Evolutionary conservation across 2,797 vertebrate genomes (phyloP).

Genomic region (Nyctalus aviator): DNA sequence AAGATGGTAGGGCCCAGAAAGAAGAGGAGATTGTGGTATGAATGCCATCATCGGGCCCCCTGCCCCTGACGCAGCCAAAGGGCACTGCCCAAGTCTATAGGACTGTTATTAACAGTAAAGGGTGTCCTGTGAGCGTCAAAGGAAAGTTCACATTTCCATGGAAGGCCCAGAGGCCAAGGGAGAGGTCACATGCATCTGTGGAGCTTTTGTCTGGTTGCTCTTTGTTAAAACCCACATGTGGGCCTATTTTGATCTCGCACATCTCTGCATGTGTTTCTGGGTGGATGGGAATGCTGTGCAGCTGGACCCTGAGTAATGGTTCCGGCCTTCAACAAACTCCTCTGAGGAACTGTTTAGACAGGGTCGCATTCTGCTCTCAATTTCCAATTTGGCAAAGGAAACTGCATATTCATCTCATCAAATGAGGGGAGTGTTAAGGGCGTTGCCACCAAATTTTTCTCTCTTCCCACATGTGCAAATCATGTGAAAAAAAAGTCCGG

Average conservation of each 20-base stretch:
- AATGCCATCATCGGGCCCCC: slow-evolving; percentile 32
- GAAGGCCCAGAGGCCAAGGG: slow-evolving; percentile 63
- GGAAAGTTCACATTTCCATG: slow-evolving; percentile 79
- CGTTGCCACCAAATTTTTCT: slow-evolving; percentile 52
- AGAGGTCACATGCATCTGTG: slow-evolving; percentile 67
- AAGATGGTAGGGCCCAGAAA: slow-evolving; percentile 47
- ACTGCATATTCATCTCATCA: slow-evolving; percentile 69
- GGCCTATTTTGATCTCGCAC: slow-evolving; percentile 4
- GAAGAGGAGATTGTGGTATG: slow-evolving; percentile 68
- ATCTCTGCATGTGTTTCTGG: slow-evolving; percentile 48
- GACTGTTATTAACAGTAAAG: slow-evolving; percentile 67
- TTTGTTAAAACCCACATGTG: slow-evolving; percentile 65
- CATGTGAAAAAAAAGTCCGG: slow-evolving; percentile 47
- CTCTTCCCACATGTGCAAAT: slow-evolving; percentile 43
- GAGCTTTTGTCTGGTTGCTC: slow-evolving; percentile 69
- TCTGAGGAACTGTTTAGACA: slow-evolving; percentile 54
- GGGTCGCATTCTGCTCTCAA: slow-evolving; percentile 65
- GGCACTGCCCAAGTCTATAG: slow-evolving; percentile 72
- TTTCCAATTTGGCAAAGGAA: slow-evolving; percentile 76
- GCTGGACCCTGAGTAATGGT: slow-evolving; percentile 55
- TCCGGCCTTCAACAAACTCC: background rate
- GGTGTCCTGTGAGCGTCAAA: slow-evolving; percentile 66
- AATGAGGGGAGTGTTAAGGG: slow-evolving; percentile 58
- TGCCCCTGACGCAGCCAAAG: slow-evolving; percentile 57
- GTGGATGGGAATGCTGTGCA: slow-evolving; percentile 33